Evolutionary conservation across 2,797 vertebrate genomes (phyloP).

Genomic region (Pseudocheirus occidentalis): DNA sequence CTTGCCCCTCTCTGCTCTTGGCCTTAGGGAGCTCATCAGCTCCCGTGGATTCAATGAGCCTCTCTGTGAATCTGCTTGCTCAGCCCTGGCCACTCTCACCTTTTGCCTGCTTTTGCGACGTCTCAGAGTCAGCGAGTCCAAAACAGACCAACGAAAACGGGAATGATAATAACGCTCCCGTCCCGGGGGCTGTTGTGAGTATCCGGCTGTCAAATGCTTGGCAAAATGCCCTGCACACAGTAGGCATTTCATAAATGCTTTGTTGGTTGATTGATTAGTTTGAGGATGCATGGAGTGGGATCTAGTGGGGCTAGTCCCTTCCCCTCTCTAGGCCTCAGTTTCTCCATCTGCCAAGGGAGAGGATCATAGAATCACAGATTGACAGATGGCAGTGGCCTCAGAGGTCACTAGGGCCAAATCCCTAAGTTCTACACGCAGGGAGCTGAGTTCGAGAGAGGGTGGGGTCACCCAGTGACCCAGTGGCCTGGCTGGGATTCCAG

Average conservation of each 20-base stretch:
- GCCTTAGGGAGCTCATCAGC: not conserved
- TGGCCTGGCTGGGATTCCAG: too few species aligned
- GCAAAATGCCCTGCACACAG: not conserved
- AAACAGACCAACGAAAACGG: not conserved
- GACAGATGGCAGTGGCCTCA: not conserved
- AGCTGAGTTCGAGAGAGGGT: not conserved
- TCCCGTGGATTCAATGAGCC: not conserved
- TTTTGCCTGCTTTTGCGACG: not conserved
- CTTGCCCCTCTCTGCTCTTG: not conserved
- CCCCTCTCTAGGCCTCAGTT: not conserved
- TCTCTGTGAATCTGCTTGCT: too few species aligned
- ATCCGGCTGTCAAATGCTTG: not conserved
- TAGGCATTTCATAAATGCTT: not conserved
- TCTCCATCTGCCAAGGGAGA: not conserved
- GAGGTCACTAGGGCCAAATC: not conserved
- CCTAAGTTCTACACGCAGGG: not conserved
- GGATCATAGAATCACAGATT: not conserved
- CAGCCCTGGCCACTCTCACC: not conserved
- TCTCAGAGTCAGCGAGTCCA: not conserved
- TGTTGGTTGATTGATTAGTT: not conserved
- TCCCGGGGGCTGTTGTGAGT: not conserved
- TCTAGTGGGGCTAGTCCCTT: not conserved
- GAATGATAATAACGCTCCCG: fast-evolving
- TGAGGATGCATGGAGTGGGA: not conserved
- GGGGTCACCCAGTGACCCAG: too few species aligned